Conservation (phyloP, 2,797 vertebrate genomes). For the Alcedo quadribrachys region DNA sequence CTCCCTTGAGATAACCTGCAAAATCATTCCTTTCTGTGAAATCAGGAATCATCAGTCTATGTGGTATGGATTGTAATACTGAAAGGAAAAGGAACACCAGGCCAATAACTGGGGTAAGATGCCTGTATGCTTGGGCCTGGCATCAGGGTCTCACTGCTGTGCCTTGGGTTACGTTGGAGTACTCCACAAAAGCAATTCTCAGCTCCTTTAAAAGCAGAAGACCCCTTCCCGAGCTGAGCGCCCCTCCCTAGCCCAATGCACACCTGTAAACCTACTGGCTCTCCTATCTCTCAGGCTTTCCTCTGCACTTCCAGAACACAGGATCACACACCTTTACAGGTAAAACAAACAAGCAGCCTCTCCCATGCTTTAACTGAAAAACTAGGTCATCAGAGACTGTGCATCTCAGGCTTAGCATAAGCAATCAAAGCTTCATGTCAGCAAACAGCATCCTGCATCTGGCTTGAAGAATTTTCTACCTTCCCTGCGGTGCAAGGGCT, state of each 20-base stretch:
- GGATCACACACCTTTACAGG: neutral
- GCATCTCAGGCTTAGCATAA: neutral
- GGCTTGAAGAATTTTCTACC: neutral
- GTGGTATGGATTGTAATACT: neutral
- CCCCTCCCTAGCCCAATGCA: neutral
- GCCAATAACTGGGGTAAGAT: neutral
- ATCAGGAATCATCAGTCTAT: neutral
- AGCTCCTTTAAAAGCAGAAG: neutral
- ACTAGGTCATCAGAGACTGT: neutral
- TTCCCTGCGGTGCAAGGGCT: neutral
- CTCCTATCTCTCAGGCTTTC: neutral
- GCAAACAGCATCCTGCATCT: neutral
- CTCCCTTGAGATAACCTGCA: neutral
- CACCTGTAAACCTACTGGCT: neutral
- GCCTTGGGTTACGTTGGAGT: neutral
- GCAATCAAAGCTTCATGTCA: neutral
- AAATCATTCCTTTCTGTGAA: neutral
- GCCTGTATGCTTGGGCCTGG: neutral
- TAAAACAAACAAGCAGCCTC: neutral
- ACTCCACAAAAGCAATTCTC: neutral
- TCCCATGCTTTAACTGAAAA: neutral
- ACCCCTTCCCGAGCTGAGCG: neutral
- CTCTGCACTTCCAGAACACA: neutral
- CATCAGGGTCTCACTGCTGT: neutral
- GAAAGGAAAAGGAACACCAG: neutral